Evolutionary conservation across 2,113 vertebrate genomes (phyloP).

Genomic region (Pseudolaguvia tuberculata): DNA sequence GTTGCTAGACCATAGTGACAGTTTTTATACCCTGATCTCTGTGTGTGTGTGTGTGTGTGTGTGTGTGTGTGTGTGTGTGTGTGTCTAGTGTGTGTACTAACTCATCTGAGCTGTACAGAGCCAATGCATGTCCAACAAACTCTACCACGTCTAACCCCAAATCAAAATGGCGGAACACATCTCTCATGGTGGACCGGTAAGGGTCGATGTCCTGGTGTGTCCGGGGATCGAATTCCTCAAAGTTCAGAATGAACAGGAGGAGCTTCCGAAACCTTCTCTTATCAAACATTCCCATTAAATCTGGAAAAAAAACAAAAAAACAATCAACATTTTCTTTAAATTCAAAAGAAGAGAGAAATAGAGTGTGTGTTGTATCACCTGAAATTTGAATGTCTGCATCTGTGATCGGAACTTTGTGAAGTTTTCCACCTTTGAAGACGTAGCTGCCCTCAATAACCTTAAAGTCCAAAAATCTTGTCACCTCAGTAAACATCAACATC

Average conservation of each 20-base stretch:
- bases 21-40: background rate
- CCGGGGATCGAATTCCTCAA: constrained; percentile 76
- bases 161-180: constrained; percentile 86
- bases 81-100: constrained; percentile 73
- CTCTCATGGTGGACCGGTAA: constrained; percentile 76
- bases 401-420: constrained; percentile 90
- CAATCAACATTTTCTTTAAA: background rate
- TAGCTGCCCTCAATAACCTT: constrained; percentile 92
- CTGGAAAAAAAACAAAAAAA: constrained; percentile 57
- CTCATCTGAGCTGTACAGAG: constrained; percentile 85
- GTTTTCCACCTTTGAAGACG: constrained; percentile 85
- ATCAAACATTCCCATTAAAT: constrained; percentile 93
- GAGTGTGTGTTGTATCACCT: constrained; percentile 65
- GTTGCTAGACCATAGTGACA: background rate
- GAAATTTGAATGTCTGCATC: constrained; percentile 84
- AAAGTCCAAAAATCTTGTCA: constrained; percentile 95
- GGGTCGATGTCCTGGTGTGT: constrained; percentile 85
- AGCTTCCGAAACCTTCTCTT: constrained; percentile 90
- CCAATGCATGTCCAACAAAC: constrained; percentile 85
- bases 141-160: constrained; percentile 88
- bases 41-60: constrained; percentile 12
- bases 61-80: background rate
- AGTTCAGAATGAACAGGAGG: constrained; percentile 81
- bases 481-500: constrained; percentile 89
- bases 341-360: background rate